Percentiles rank a stretch among this genome's conserved stretches.
phyloP scores from a whole-genome alignment of 2,797 vertebrate genomes.

The Xiphorhynchus erythropygius region DNA sequence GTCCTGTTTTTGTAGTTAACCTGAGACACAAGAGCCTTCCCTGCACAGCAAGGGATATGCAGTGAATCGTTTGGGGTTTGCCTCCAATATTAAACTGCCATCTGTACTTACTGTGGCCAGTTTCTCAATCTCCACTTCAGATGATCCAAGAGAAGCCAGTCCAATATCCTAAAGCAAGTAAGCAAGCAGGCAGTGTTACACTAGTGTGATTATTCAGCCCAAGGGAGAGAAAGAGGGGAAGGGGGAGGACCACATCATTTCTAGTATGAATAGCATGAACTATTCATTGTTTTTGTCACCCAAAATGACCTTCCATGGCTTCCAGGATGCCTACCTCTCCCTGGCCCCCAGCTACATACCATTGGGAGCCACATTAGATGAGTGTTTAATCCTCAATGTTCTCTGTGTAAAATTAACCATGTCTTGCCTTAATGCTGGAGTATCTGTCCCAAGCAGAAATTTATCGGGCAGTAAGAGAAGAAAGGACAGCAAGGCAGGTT shows the following conservation, averaged over 20 bases:
- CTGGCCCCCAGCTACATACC: conserved; percentile 49
- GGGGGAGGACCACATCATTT: conserved; percentile 30
- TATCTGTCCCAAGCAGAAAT: neutral
- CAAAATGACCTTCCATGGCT: conserved; percentile 60
- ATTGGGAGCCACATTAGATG: conserved; percentile 36
- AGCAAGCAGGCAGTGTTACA: conserved; percentile 49
- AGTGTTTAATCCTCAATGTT: neutral
- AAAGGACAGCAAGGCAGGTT: neutral
- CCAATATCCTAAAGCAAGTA: conserved; percentile 82
- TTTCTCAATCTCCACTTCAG: conserved; percentile 88
- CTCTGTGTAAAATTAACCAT: conserved; percentile 29
- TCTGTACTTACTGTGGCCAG: conserved; percentile 81
- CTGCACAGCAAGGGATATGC: neutral
- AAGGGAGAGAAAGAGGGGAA: conserved; percentile 45
- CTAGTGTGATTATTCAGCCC: conserved; percentile 54
- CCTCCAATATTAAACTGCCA: neutral
- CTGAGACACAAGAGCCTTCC: neutral
- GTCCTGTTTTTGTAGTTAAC: neutral
- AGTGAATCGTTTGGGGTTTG: neutral
- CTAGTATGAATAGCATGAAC: conserved; percentile 61
- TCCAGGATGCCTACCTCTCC: conserved; percentile 66
- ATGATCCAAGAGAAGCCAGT: conserved; percentile 85
- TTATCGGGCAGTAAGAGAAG: neutral
- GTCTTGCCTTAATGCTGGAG: neutral
- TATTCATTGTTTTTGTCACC: conserved; percentile 65